Conservation (phyloP, 2,888 invertebrate species). For the Lampropteryx suffumata region DNA sequence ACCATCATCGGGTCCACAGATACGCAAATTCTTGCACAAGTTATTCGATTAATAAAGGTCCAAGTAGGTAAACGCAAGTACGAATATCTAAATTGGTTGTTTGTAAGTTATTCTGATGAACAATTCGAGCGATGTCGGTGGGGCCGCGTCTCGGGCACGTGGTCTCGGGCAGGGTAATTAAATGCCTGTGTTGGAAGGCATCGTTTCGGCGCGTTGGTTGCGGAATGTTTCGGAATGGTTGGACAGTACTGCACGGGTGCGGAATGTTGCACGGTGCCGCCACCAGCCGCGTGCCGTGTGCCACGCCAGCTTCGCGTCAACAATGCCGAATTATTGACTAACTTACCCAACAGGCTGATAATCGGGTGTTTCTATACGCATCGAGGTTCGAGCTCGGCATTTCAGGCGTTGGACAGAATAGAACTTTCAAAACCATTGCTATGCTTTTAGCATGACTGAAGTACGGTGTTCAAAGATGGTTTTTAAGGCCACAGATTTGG, state of each 20-base stretch:
- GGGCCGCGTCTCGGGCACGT: slow-evolving; percentile 61
- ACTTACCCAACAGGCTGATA: slow-evolving; percentile 42
- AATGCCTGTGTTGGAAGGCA: slow-evolving; percentile 68
- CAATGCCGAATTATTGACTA: slow-evolving; percentile 61
- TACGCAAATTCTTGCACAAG: slow-evolving; percentile 28
- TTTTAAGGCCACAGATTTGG: too few species aligned
- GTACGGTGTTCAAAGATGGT: too few species aligned
- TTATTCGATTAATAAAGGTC: slow-evolving; percentile 28
- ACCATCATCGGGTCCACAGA: not conserved
- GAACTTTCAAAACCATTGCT: slow-evolving; percentile 1
- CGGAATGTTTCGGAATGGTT: slow-evolving; percentile 24
- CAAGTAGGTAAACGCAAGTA: slow-evolving; percentile 18
- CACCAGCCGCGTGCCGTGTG: slow-evolving; percentile 14
- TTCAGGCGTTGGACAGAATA: not conserved
- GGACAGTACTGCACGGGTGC: slow-evolving; percentile 38
- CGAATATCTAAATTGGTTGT: slow-evolving; percentile 46
- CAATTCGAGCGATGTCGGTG: slow-evolving; percentile 63
- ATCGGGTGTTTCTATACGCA: slow-evolving; percentile 31
- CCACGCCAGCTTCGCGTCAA: slow-evolving; percentile 36
- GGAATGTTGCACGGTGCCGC: slow-evolving; percentile 45
- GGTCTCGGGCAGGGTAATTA: slow-evolving; percentile 66
- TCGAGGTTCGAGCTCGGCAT: not conserved
- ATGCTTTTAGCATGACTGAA: too few species aligned
- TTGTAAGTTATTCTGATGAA: slow-evolving; percentile 64
- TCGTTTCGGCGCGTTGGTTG: slow-evolving; percentile 48